Percentiles rank a stretch among this genome's conserved stretches.
These are phyloP conservation scores for Zenarchopterus dispar DNA, from an alignment of 2,797 vertebrate species.

Conservation along the genomic window DNA sequence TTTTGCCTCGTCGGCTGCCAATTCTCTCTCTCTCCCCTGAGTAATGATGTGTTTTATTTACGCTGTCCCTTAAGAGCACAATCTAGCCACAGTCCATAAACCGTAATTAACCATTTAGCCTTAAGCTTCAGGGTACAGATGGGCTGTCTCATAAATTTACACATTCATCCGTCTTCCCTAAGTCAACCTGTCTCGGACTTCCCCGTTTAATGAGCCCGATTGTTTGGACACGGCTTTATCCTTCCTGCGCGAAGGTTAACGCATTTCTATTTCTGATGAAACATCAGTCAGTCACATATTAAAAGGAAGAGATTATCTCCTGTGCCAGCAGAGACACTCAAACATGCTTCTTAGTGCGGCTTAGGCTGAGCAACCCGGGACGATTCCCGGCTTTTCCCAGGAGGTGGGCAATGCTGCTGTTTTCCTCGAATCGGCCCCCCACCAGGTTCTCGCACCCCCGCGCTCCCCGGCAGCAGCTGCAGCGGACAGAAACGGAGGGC, in stretches of 20 bases:
- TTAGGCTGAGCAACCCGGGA: slow-evolving; percentile 49
- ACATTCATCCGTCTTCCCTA: slow-evolving; percentile 75
- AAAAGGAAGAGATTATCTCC: slow-evolving; percentile 68
- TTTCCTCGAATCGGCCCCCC: slow-evolving; percentile 37
- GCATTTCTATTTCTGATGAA: slow-evolving; percentile 26
- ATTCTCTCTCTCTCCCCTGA: slow-evolving; percentile 58
- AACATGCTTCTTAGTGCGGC: slow-evolving; percentile 61
- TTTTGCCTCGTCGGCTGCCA: slow-evolving; percentile 72
- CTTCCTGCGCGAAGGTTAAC: slow-evolving; percentile 20
- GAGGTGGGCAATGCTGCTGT: slow-evolving; percentile 51
- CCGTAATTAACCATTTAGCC: slow-evolving; percentile 82
- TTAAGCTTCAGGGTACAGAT: slow-evolving; percentile 77
- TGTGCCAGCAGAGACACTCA: slow-evolving; percentile 65
- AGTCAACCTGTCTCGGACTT: slow-evolving; percentile 68
- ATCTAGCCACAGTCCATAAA: slow-evolving; percentile 79
- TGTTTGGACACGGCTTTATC: slow-evolving; percentile 55
- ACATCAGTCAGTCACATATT: slow-evolving; percentile 48
- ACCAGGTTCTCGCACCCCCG: slow-evolving; percentile 17
- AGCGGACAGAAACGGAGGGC: slow-evolving; percentile 58
- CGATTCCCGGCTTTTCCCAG: slow-evolving; percentile 59
- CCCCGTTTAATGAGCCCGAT: slow-evolving; percentile 61
- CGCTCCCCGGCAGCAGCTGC: slow-evolving; percentile 47
- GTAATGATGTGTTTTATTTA: slow-evolving; percentile 89
- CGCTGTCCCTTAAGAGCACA: slow-evolving; percentile 75
- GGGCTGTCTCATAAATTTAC: slow-evolving; percentile 77